Base-by-base conservation (phyloP, 2,113 vertebrate genomes). In the Ptilorrhoa leucosticta region DNA sequence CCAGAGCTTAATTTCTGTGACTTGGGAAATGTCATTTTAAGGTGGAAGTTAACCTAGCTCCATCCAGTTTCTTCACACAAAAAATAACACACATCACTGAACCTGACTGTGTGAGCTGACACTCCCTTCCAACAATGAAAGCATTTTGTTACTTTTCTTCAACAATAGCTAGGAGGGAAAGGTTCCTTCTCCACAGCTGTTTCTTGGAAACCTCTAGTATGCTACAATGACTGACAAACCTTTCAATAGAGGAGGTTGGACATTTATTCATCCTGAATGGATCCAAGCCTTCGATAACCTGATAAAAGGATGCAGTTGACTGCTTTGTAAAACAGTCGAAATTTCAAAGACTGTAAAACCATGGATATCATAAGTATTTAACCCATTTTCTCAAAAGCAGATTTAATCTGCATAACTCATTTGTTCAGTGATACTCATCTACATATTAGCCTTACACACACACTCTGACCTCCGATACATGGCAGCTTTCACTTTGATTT, bases 281-380 rank as follows among this genome's bases (percentile, higher is more conserved):
- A 93, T 87, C 40, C 44, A 77, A 88, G 45, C 44, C 72, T 83
- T 91, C 84, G 86, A 87, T 73, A 91, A 90, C 53, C 69, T 85
- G 89, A 91, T 90, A 92, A 93, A 91, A 89, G 50, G 71, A 96
- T 73, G 77, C 78, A 90, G 90, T 31, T 90, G 54, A 73, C 53
- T 95, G 75, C 83, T 96, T 84, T 76, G 58, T 83, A 84, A 93
- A 88, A 79, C 45, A 94, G 91, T 44, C 60, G 56, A 40, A 37
- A 90, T 94, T 94, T 90, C 82, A 83, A 90, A 93, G 86, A 88
- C 78, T 51, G 28, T 60, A 70, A 87, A 95, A 35, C 37, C 71
- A 40, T 39, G 63, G 44, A 44, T 87, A 79, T 35, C 6, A 0
- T 44, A 20, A 82, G 51, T 48, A 87, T 81, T 92, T 95, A 75